phyloP scores from a whole-genome alignment of 2,888 invertebrate genomes.

The Dermolepida albohirtum region DNA sequence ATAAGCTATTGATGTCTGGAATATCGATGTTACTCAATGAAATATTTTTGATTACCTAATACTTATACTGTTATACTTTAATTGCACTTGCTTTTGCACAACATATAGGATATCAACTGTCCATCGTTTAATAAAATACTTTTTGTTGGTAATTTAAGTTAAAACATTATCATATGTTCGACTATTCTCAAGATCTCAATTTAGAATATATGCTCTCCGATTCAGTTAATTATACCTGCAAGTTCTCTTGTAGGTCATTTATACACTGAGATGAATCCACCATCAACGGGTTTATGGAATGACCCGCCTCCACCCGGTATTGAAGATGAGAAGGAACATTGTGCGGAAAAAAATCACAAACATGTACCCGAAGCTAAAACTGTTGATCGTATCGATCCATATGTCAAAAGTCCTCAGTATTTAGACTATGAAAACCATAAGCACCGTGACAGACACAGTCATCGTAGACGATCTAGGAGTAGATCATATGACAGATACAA shows the following conservation, averaged over 20 bases:
- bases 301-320: constrained; percentile 65
- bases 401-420: constrained; percentile 58
- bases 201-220: constrained; percentile 55
- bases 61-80: constrained; percentile 21
- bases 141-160: constrained; percentile 33
- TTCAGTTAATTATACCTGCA: constrained; percentile 66
- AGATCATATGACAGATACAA: constrained; percentile 46
- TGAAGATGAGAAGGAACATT: constrained; percentile 54
- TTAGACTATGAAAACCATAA: constrained; percentile 53
- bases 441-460: constrained; percentile 41
- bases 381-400: constrained; percentile 59
- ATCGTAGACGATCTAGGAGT: constrained; percentile 50
- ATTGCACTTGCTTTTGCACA: constrained; percentile 26
- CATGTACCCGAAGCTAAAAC: constrained; percentile 47
- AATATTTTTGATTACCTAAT: constrained; percentile 49
- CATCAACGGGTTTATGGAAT: constrained; percentile 57
- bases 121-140: constrained; percentile 35
- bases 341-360: constrained; percentile 23
- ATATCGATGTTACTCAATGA: constrained; percentile 32
- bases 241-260: constrained; percentile 67
- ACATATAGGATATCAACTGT: constrained; percentile 37
- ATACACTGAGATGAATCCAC: constrained; percentile 57
- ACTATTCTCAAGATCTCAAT: constrained; percentile 55
- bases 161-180: constrained; percentile 24
- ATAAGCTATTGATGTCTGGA: constrained; percentile 17